A percentile compares a stretch with the other conserved stretches of the same genome.
Conservation (phyloP, 2,888 invertebrate genomes). For the Drosophila tanythrix region DNA sequence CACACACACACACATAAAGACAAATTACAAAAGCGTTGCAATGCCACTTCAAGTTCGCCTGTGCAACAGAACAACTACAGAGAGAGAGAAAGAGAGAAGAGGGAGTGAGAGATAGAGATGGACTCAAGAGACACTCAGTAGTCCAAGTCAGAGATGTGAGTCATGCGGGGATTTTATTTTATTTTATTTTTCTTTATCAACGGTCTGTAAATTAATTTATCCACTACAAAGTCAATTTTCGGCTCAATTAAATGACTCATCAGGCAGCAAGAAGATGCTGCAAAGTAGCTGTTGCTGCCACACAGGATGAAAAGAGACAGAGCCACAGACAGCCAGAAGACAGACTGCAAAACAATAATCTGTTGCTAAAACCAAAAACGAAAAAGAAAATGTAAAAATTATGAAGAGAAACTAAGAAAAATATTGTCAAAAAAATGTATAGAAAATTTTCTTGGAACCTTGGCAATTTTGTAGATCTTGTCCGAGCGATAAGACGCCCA, state of each 20-base stretch:
- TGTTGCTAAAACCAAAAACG: slow-evolving; percentile 38
- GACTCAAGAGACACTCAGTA: slow-evolving; percentile 3
- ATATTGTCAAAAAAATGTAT: slow-evolving; percentile 46
- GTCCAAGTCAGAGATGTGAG: slow-evolving; percentile 33
- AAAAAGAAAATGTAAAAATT: not conserved
- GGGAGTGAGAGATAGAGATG: not conserved
- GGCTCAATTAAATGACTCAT: slow-evolving; percentile 79
- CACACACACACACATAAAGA: not conserved
- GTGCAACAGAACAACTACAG: slow-evolving; percentile 8
- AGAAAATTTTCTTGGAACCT: slow-evolving; percentile 58
- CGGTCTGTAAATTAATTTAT: slow-evolving; percentile 73
- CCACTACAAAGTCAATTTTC: slow-evolving; percentile 72
- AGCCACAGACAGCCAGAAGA: slow-evolving; percentile 1
- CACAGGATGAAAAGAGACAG: slow-evolving; percentile 33
- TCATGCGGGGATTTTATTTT: slow-evolving; percentile 47
- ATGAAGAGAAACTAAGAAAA: slow-evolving; percentile 13
- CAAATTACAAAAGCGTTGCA: slow-evolving; percentile 31
- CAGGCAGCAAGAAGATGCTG: slow-evolving; percentile 47
- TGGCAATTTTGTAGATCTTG: slow-evolving; percentile 67
- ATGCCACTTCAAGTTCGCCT: slow-evolving; percentile 15
- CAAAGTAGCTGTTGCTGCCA: slow-evolving; percentile 31
- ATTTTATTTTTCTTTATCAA: slow-evolving; percentile 40
- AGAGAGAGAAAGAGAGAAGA: too few species aligned
- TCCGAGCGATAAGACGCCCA: slow-evolving; percentile 63
- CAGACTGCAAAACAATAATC: slow-evolving; percentile 34